A percentile compares a stretch with the other conserved stretches of the same genome.
Conservation (phyloP, 2,797 vertebrate species). For the Diglossa cyanea region DNA sequence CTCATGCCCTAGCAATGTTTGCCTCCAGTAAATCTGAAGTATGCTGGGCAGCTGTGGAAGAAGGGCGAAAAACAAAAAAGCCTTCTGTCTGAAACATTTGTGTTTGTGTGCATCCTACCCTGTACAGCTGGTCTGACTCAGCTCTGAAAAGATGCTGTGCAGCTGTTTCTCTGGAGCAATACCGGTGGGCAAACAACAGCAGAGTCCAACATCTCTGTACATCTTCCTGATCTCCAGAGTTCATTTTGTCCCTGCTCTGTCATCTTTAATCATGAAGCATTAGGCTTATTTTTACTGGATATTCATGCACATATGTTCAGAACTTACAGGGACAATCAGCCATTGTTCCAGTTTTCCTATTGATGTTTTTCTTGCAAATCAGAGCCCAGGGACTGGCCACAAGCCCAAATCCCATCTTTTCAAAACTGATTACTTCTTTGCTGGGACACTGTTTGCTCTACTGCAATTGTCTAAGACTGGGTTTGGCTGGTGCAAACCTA, state of each 20-base stretch:
- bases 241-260: conserved; percentile 61
- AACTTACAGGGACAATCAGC: conserved; percentile 43
- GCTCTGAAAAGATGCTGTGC: conserved; percentile 64
- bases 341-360: conserved; percentile 17
- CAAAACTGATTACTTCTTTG: conserved; percentile 16
- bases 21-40: conserved; percentile 48
- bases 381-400: conserved; percentile 16
- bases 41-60: conserved; percentile 59
- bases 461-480: not conserved
- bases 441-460: not conserved
- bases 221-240: conserved; percentile 59
- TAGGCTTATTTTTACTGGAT: conserved; percentile 55
- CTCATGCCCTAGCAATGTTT: conserved; percentile 9
- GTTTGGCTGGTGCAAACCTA: conserved; percentile 12
- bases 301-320: conserved; percentile 38
- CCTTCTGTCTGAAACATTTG: conserved; percentile 57
- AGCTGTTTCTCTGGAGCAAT: conserved; percentile 74
- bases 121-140: conserved; percentile 72
- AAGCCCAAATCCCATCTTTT: conserved; percentile 14
- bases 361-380: not conserved
- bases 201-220: conserved; percentile 18
- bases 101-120: conserved; percentile 54
- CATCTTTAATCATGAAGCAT: conserved; percentile 68
- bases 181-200: conserved; percentile 66
- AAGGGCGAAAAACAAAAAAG: conserved; percentile 33